phyloP scores from a whole-genome alignment of 2,888 invertebrate genomes.

The Dasypogon diadema region DNA sequence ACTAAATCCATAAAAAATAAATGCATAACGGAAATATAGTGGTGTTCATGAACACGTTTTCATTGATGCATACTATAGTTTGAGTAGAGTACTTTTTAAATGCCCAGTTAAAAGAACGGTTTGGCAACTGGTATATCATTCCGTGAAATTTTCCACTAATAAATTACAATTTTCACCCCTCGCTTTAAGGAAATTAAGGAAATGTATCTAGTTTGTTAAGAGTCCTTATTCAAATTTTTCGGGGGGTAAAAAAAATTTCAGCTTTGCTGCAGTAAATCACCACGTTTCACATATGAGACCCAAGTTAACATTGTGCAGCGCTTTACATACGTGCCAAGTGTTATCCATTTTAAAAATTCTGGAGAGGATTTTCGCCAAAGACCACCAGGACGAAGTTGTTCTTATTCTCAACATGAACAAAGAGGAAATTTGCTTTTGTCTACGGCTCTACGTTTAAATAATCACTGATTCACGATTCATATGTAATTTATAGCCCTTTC shows the following conservation, averaged over 20 bases:
- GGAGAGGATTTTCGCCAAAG: constrained; percentile 27
- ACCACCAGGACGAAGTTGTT: constrained; percentile 26
- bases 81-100: no score
- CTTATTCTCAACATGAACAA: constrained; percentile 36
- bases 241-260: background rate
- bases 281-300: constrained; percentile 12
- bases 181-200: no score
- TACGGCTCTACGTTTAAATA: constrained; percentile 37
- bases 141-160: no score
- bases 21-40: no score
- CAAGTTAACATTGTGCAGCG: constrained; percentile 29
- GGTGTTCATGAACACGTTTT: no score
- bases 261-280: constrained; percentile 26
- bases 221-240: background rate
- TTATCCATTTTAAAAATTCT: constrained; percentile 30
- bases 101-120: no score
- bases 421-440: constrained; percentile 25
- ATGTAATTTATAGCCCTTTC: constrained; percentile 46
- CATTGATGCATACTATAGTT: no score
- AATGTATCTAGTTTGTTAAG: background rate
- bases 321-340: constrained; percentile 2
- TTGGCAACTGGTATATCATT: no score
- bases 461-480: constrained; percentile 48
- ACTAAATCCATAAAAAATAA: no score
- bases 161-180: no score